Evolutionary conservation across 2,888 invertebrate genomes (phyloP).

Genomic region (Slavum lentiscoides): DNA sequence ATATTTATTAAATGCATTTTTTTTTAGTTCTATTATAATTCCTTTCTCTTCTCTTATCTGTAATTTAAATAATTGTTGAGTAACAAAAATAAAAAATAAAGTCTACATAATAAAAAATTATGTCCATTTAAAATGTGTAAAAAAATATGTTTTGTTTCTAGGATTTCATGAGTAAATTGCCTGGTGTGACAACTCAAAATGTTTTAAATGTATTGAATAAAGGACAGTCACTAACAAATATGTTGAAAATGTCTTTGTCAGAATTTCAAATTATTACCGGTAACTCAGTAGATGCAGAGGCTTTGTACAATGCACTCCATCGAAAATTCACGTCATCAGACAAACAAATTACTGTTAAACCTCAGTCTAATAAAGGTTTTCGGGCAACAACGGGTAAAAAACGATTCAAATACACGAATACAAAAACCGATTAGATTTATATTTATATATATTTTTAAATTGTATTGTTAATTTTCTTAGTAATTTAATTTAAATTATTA

Average conservation of each 20-base stretch:
- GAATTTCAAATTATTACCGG: conserved; percentile 73
- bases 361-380: conserved; percentile 21
- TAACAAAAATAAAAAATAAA: too few species aligned
- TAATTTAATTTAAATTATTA: neutral
- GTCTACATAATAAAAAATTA: neutral
- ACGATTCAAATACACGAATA: conserved; percentile 31
- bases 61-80: too few species aligned
- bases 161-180: conserved; percentile 82
- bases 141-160: conserved; percentile 60
- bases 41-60: too few species aligned
- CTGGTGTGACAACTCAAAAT: conserved; percentile 87
- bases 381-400: conserved; percentile 35
- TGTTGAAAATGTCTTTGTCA: conserved; percentile 68
- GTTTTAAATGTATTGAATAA: conserved; percentile 75
- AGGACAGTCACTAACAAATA: conserved; percentile 62
- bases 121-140: neutral
- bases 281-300: conserved; percentile 71
- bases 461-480: neutral
- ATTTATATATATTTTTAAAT: too few species aligned
- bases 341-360: conserved; percentile 30
- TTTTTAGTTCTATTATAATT: too few species aligned
- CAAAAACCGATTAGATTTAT: conserved; percentile 20
- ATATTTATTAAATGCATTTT: too few species aligned
- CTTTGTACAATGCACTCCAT: conserved; percentile 73
- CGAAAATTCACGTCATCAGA: conserved; percentile 26